Base-by-base conservation (phyloP, 2,888 invertebrate species). In the Neoascia interrupta region DNA sequence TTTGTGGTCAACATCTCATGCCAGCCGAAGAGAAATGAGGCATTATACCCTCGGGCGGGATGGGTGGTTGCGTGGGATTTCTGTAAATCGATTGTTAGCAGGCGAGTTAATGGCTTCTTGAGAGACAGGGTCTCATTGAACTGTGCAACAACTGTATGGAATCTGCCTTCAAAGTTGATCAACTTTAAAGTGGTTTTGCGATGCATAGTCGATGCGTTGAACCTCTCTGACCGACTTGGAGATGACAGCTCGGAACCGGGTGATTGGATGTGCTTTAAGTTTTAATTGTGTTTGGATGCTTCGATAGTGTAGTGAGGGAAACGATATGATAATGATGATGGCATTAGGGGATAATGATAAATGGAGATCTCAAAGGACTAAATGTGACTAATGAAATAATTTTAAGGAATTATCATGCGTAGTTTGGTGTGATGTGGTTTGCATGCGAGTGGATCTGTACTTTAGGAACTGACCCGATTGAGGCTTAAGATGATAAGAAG, bases 251-350 rank as follows among this genome's bases (percentile, higher is more conserved):
- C 49, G 69, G 56, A 63, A n/a, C n/a, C n/a, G n/a, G n/a, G n/a
- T 69, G 61, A 41, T 53, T 68, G 68, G 61, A 47, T 54, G n/a
- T n/a, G 60, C 66, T 58, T 79, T 61, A 73, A 79, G 79, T 73
- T 73, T 79, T 79, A 79, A 79, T 79, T 79, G 79, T 61, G 66
- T 73, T 79, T 70, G 60, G 39, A n/a, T n/a, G n/a, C n/a, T n/a
- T n/a, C 16, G 15, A 34, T 36, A 15, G 43, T 49, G 66, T 68
- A 49, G 41, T 68, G 21, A 47, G 13, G 49, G 43, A 49, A 45
- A 34, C 43, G 54, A 68, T 61, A 49, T 26, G 69, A 18, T 75
- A 56, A 75, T 63, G 63, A 51, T 58, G 54, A 75, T 61, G 54
- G 11, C 36, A 43, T 73, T 19, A 39, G 23, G 18, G 10, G 19